Base-by-base conservation (phyloP, 2,888 invertebrate genomes). In the Catocala nupta region DNA sequence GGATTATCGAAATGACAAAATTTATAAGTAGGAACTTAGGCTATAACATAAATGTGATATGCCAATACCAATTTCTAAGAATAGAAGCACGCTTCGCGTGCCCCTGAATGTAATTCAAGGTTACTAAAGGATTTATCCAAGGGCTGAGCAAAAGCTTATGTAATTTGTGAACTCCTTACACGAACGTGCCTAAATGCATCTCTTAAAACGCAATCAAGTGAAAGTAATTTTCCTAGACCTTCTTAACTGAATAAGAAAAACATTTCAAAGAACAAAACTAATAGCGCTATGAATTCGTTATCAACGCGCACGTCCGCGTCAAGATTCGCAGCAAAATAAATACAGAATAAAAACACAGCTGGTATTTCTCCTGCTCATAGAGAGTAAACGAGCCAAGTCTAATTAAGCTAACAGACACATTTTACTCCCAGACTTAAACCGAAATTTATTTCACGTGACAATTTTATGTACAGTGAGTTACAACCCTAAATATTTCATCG, bases 51-150 rank as follows among this genome's bases (percentile, higher is more conserved):
- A 58, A 45, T 44, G 50, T 55, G 43, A 36, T 50, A 39, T 12
- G 48, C 34, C 49, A 49, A 49, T 62, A 62, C 44, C 56, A 48
- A 47, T 54, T 16, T 55, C 63, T 55, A 59, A 54, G 54, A 63
- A 63, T 63, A 63, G 53, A 55, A 51, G 5, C 36, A 54, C 50
- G 58, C 42, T 51, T 55, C 47, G 12, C n/a, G n/a, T 58, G 63
- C 45, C 63, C 63, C 58, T 63, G 53, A 12, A 11, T 13, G 44
- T 44, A 54, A 50, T 45, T 16, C 58, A 63, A 63, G 63, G 63
- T 58, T 54, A 47, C 49, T 12, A 36, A 42, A 25, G 44, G 51
- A 61, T 42, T 63, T 55, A 51, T 49, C 36, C 58, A 59, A 63
- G 55, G 58, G 43, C 57, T 63, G n/a, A 52, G 13, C 53, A 53